Percentiles rank a stretch among this genome's conserved stretches.
Evolutionary conservation across 2,113 vertebrate genomes (phyloP).

Genomic region (Eolophus roseicapilla): DNA sequence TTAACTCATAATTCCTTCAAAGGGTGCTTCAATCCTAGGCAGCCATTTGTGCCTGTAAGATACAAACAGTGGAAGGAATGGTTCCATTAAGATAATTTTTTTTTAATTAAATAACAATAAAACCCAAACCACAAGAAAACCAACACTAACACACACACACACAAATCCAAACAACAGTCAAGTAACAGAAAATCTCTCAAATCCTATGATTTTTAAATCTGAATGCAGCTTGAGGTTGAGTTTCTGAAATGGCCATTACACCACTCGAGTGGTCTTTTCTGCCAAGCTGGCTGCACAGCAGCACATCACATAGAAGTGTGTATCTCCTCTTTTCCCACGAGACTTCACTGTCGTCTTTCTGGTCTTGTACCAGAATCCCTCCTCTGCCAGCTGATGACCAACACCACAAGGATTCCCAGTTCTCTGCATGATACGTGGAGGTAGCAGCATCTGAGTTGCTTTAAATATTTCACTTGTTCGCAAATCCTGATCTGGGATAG

Average conservation of each 20-base stretch:
- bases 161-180: background rate
- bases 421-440: background rate
- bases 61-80: background rate
- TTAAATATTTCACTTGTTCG: background rate
- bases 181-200: background rate
- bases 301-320: background rate
- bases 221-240: background rate
- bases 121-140: background rate
- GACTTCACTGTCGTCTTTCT: background rate
- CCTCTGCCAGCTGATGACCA: background rate
- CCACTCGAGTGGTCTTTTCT: background rate
- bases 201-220: background rate
- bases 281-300: background rate
- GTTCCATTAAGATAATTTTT: background rate
- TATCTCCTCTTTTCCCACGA: fast-evolving
- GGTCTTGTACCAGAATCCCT: background rate
- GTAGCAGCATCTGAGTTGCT: background rate
- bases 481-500: background rate
- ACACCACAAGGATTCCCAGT: background rate
- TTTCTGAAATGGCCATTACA: background rate
- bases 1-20: background rate
- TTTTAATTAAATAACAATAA: background rate
- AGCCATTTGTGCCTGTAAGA: background rate
- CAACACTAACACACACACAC: background rate
- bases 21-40: background rate